These are phyloP conservation scores for Vanacampus margaritifer DNA, from an alignment of 2,113 vertebrate species.

Conservation along the genomic window DNA sequence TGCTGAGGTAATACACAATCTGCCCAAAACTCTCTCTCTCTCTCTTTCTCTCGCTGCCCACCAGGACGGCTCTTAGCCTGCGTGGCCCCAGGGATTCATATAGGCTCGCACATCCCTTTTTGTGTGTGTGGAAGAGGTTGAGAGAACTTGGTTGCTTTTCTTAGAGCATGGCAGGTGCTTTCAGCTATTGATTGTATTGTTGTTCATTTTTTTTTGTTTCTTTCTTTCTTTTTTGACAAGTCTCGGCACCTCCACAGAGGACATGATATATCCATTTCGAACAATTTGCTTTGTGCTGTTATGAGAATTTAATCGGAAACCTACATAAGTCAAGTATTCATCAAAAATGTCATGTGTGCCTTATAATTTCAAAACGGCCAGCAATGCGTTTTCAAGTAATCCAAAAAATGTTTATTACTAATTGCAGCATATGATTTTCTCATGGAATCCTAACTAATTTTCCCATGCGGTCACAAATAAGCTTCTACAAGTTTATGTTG, in stretches of 20 bases:
- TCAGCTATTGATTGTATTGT: slow-evolving; percentile 15
- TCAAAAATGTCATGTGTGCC: too few species aligned
- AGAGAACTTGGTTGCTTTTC: slow-evolving; percentile 4
- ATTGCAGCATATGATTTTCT: too few species aligned
- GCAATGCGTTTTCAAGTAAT: not conserved
- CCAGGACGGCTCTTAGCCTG: slow-evolving; percentile 92
- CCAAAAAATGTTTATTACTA: too few species aligned
- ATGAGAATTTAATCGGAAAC: not conserved
- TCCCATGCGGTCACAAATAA: too few species aligned
- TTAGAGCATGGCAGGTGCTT: slow-evolving; percentile 38
- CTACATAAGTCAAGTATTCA: not conserved
- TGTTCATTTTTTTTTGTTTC: not conserved
- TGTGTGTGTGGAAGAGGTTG: slow-evolving; percentile 4
- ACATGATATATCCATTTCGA: not conserved
- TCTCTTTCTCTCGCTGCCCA: slow-evolving; percentile 54
- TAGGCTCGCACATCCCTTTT: slow-evolving; percentile 80
- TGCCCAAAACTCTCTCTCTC: slow-evolving; percentile 84
- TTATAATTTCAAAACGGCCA: too few species aligned
- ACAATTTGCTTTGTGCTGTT: not conserved
- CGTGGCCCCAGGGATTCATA: slow-evolving; percentile 91
- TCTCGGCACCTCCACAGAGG: not conserved
- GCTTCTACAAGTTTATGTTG: too few species aligned
- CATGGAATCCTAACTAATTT: too few species aligned
- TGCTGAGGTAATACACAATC: slow-evolving; percentile 94
- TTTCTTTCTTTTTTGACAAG: not conserved